These are phyloP conservation scores for mouse (Mus musculus) DNA, from an alignment of 2,113 vertebrate species.

Conservation along the genomic window GRCm39 chr6:14717501-14718000, in stretches of 20 bases:
- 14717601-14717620: constrained; percentile 77
- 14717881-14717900: constrained; percentile 54
- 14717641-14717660: constrained; percentile 85
- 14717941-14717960: constrained; percentile 78
- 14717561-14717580: constrained; percentile 80
- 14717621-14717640: constrained; percentile 33
- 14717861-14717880: constrained; percentile 56
- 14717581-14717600: constrained; percentile 79
- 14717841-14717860: constrained; percentile 67
- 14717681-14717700: constrained; percentile 91
- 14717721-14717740: constrained; percentile 92
- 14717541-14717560: constrained; percentile 82
- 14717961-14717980: constrained; percentile 80
- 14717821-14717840: constrained; percentile 74
- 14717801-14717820: constrained; percentile 84
- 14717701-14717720: constrained; percentile 92
- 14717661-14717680: constrained; percentile 86
- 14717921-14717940: constrained; percentile 62
- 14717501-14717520: constrained; percentile 83
- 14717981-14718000: constrained; percentile 72
- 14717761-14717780: constrained; percentile 89
- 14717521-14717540: constrained; percentile 85
- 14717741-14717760: constrained; percentile 89
- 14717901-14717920: constrained; percentile 57
- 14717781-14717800: constrained; percentile 87